Evolutionary conservation across 1,140 invertebrate species (phyloP).

Genomic region (Apis florea): DNA sequence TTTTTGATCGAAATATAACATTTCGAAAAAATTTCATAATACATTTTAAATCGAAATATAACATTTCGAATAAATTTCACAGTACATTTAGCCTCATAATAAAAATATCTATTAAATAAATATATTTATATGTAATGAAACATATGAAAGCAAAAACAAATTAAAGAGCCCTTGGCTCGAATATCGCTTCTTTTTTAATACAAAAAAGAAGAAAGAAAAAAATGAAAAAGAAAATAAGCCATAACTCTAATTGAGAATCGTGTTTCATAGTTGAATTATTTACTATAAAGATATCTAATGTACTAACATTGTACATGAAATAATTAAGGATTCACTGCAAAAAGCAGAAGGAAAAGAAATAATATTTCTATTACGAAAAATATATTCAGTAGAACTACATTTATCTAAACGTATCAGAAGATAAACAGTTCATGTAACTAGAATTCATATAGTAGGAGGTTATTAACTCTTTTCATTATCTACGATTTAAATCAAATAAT

Average conservation of each 20-base stretch:
- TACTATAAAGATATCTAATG: background rate
- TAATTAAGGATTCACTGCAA: slow-evolving; percentile 21
- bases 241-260: background rate
- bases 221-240: background rate
- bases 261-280: no score
- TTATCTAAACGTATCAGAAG: background rate
- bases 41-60: slow-evolving; percentile 20
- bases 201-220: background rate
- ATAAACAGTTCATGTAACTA: background rate
- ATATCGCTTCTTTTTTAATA: background rate
- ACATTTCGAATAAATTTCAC: slow-evolving; percentile 18
- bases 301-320: slow-evolving; percentile 14
- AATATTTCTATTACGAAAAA: slow-evolving; percentile 24
- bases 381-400: background rate
- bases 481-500: background rate
- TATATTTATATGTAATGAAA: slow-evolving; percentile 7
- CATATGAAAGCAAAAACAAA: background rate
- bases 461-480: background rate
- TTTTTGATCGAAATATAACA: slow-evolving; percentile 26
- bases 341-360: background rate
- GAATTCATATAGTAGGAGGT: background rate
- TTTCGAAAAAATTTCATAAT: slow-evolving; percentile 28
- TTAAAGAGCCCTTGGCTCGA: background rate
- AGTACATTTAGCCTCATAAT: slow-evolving; percentile 32
- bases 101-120: slow-evolving; percentile 10